Evolutionary conservation across 2,888 invertebrate species (phyloP).

Genomic region (Argynnis bischoffii): DNA sequence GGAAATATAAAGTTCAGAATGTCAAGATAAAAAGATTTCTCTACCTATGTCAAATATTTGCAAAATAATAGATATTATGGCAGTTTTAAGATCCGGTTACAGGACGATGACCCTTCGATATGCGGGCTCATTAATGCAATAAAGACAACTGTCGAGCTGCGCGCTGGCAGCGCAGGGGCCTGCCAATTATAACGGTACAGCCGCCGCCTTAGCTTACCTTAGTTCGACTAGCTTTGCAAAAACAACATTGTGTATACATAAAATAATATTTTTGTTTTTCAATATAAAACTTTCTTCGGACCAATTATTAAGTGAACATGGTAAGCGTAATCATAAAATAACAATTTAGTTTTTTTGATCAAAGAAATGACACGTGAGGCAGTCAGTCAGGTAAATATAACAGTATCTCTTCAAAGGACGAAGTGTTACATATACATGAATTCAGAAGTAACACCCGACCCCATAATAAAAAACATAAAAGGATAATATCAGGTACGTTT

Average conservation of each 20-base stretch:
- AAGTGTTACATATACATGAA: constrained; percentile 44
- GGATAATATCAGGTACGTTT: constrained; percentile 54
- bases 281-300: no score
- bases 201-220: constrained; percentile 42
- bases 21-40: background rate
- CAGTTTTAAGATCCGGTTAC: constrained; percentile 49
- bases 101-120: constrained; percentile 58
- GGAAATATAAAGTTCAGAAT: no score
- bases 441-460: constrained; percentile 58
- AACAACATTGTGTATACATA: constrained; percentile 18
- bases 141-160: constrained; percentile 52
- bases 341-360: background rate
- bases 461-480: constrained; percentile 48
- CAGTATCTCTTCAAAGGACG: constrained; percentile 56
- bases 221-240: constrained; percentile 38
- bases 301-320: no score
- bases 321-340: no score
- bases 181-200: constrained; percentile 53
- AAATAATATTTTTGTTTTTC: no score
- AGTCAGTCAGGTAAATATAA: constrained; percentile 48
- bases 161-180: constrained; percentile 45
- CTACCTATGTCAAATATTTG: constrained; percentile 14
- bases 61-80: constrained; percentile 25
- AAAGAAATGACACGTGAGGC: constrained; percentile 25
- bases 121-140: constrained; percentile 67